phyloP scores from a whole-genome alignment of 2,888 invertebrate species.

The Orchesella flavescens region DNA sequence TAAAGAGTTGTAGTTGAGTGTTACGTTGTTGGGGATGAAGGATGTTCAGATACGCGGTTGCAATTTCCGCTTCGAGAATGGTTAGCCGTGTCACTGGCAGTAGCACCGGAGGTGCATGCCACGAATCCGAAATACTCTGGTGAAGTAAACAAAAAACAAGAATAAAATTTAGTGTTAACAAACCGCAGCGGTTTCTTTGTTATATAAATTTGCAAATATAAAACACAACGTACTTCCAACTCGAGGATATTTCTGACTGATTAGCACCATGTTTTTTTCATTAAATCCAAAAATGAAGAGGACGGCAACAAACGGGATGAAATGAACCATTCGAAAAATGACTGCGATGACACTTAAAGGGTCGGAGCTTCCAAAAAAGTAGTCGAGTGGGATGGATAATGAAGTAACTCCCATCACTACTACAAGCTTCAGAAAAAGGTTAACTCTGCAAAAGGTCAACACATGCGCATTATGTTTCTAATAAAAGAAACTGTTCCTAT shows the following conservation, averaged over 20 bases:
- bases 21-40: conserved; percentile 34
- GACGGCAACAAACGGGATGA: conserved; percentile 62
- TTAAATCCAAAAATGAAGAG: conserved; percentile 64
- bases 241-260: conserved; percentile 58
- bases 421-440: conserved; percentile 59
- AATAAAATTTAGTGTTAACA: background rate
- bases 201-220: too few relatives aligned
- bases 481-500: background rate
- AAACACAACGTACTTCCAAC: conserved; percentile 50
- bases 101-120: conserved; percentile 43
- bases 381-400: conserved; percentile 64
- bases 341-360: conserved; percentile 59
- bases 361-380: conserved; percentile 63
- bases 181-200: background rate
- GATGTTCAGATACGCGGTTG: conserved; percentile 48
- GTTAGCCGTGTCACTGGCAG: conserved; percentile 45
- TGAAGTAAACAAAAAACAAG: background rate
- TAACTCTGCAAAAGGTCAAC: conserved; percentile 43
- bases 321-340: conserved; percentile 58
- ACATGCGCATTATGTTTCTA: background rate
- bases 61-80: conserved; percentile 35
- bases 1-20: background rate
- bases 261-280: conserved; percentile 59
- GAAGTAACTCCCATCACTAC: conserved; percentile 66
- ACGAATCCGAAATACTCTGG: conserved; percentile 40